phyloP scores from a whole-genome alignment of 2,797 vertebrate species.

The Telmatherina bonti region DNA sequence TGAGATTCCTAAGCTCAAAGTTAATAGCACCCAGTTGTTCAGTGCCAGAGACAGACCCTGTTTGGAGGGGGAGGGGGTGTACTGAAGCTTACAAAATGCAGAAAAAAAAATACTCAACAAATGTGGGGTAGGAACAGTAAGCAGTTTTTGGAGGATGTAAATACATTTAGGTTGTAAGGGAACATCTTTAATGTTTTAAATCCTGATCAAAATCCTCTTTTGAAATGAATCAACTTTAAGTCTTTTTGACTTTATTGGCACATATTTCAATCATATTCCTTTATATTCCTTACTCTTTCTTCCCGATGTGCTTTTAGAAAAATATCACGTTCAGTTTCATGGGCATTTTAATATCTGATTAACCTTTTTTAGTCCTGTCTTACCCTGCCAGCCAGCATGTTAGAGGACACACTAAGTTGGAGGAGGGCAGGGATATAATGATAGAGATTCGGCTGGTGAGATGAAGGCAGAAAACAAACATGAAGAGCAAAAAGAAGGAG shows the following conservation, averaged over 20 bases:
- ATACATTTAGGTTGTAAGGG: conserved; percentile 6
- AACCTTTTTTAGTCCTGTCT: conserved; percentile 38
- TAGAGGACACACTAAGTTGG: conserved; percentile 20
- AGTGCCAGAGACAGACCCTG: conserved; percentile 77
- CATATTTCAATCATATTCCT: conserved; percentile 12
- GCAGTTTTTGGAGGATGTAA: background rate
- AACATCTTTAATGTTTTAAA: conserved; percentile 1
- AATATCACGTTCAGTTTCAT: conserved; percentile 23
- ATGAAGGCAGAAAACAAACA: conserved; percentile 23
- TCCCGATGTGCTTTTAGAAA: conserved; percentile 7
- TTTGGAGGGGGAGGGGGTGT: conserved; percentile 40
- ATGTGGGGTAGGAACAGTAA: conserved; percentile 24
- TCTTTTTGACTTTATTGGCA: conserved; percentile 8
- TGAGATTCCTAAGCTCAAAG: conserved; percentile 68
- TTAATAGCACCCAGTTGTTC: conserved; percentile 78
- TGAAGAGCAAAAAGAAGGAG: conserved; percentile 19
- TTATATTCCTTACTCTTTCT: background rate
- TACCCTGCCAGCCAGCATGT: conserved; percentile 33
- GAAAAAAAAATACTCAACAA: conserved; percentile 28
- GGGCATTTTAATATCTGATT: conserved; percentile 30
- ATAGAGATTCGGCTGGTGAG: conserved; percentile 11
- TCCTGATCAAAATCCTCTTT: background rate
- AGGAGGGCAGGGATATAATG: conserved; percentile 28
- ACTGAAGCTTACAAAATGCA: conserved; percentile 37
- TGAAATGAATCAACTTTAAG: conserved; percentile 3